Evolutionary conservation across 2,797 vertebrate genomes (phyloP).

Genomic region (Oreortyx pictus): DNA sequence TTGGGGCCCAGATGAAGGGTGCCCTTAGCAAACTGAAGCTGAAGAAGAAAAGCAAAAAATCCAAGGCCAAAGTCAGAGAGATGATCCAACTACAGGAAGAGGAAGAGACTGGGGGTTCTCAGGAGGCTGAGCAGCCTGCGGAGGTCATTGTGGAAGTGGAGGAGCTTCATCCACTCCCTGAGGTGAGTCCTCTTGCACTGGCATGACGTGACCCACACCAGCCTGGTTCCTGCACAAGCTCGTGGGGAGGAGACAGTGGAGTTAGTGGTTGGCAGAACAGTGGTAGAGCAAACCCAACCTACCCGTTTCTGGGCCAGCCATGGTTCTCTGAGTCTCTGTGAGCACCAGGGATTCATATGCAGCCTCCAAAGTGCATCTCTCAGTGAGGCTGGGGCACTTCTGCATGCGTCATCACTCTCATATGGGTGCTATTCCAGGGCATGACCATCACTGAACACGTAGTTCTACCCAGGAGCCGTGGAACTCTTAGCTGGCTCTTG

Average conservation of each 20-base stretch:
- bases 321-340: background rate
- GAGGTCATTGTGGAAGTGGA: conserved; percentile 88
- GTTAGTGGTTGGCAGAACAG: background rate
- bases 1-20: conserved; percentile 72
- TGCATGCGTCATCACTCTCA: background rate
- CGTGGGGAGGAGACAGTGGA: background rate
- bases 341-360: accelerated
- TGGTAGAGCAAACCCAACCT: background rate
- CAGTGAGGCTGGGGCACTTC: background rate
- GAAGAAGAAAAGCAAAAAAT: conserved; percentile 86
- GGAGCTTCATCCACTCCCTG: conserved; percentile 89
- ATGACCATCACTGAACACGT: background rate
- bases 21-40: conserved; percentile 80
- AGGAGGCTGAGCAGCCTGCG: conserved; percentile 81
- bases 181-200: conserved; percentile 77
- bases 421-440: background rate
- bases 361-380: background rate
- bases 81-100: conserved; percentile 51
- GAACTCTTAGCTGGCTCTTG: background rate
- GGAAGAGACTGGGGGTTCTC: conserved; percentile 23
- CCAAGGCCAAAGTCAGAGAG: conserved; percentile 78
- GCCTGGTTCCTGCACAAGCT: background rate
- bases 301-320: background rate
- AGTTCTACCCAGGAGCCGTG: background rate
- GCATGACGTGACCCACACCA: accelerated